Base-by-base conservation (phyloP, 2,113 vertebrate species). In the Ammodytes marinus region DNA sequence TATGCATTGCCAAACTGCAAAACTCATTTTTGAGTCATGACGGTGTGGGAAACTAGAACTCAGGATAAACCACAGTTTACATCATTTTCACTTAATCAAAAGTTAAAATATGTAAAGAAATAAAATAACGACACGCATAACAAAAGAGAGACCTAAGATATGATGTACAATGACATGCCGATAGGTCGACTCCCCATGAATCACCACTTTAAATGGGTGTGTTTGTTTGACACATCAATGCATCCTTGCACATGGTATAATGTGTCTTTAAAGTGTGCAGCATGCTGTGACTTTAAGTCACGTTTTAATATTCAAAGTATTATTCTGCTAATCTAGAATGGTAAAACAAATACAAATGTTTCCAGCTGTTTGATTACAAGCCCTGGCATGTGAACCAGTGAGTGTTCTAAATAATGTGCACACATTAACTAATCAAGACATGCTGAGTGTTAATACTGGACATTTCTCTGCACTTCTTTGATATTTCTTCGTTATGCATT, bases 401-500 rank as follows among this genome's bases (percentile, higher is more conserved):
- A 65, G 61, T 27, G 45, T 40, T 52, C 0, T 52, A 60, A 66
- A 69, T 69, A 13, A 77, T 55, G 49, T 42, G 49, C 53, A 66
- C 65, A 71, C 47, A 59, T 72, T 63, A 77, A 65, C 73, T 67
- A 14, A 79, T 65, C 66, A 75, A 49, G 45, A 65, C 47, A 79
- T 65, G 70, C 73, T 63, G 65, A 6, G 49, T 72, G 84, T 66
- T 74, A 80, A 79, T 55, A 69, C 69, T 66, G 71, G 73, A 80
- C 77, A 63, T 47, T 83, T 72, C n/a, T 35, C 57, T 84, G 69
- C 43, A 79, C 43, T 72, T 82, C 63, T 77, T 69, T 88, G 58
- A 85, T 80, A 87, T 61, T 27, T 86, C 84, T 81, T 83, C 75
- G 60, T 35, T 15, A 67, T 77, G 84, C 77, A 89, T 90, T 82